A percentile compares a stretch with the other conserved stretches of the same genome.
Conservation (phyloP, 2,888 invertebrate genomes). For the Branchipolynoe longqiensis region DNA sequence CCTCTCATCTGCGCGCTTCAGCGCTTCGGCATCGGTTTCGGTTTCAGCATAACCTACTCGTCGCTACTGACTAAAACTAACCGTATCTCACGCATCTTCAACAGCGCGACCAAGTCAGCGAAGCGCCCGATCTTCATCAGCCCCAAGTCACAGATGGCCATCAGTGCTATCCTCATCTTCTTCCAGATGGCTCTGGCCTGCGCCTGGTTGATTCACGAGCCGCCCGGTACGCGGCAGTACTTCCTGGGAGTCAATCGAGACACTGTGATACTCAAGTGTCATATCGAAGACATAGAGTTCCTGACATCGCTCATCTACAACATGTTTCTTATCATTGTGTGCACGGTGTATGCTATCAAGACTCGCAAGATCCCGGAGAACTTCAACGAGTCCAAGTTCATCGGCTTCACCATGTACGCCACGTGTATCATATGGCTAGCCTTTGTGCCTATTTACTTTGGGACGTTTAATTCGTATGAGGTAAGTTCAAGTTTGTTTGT, state of each 20-base stretch:
- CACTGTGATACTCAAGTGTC: slow-evolving; percentile 85
- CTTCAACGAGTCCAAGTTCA: slow-evolving; percentile 91
- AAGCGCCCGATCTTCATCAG: slow-evolving; percentile 86
- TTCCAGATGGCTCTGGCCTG: slow-evolving; percentile 85
- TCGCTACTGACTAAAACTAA: slow-evolving; percentile 87
- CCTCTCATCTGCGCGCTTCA: slow-evolving; percentile 83
- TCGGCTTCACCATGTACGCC: slow-evolving; percentile 92
- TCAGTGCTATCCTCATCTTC: slow-evolving; percentile 85
- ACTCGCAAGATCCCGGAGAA: slow-evolving; percentile 91
- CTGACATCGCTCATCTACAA: slow-evolving; percentile 89
- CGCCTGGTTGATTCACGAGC: slow-evolving; percentile 80
- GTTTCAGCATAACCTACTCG: slow-evolving; percentile 85
- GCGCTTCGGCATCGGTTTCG: slow-evolving; percentile 81
- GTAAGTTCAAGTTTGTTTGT: no score
- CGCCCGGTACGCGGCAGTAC: slow-evolving; percentile 80
- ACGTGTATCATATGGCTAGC: slow-evolving; percentile 91
- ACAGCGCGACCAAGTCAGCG: slow-evolving; percentile 86
- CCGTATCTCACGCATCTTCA: slow-evolving; percentile 86
- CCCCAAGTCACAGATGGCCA: slow-evolving; percentile 86
- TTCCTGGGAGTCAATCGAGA: slow-evolving; percentile 83
- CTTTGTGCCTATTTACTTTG: slow-evolving; percentile 90
- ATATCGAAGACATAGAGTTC: slow-evolving; percentile 88
- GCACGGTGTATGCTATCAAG: slow-evolving; percentile 91
- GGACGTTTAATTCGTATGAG: slow-evolving; percentile 89
- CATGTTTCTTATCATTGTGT: slow-evolving; percentile 88